Conservation (phyloP, 2,888 invertebrate genomes). For the Argyresthia goedartella region DNA sequence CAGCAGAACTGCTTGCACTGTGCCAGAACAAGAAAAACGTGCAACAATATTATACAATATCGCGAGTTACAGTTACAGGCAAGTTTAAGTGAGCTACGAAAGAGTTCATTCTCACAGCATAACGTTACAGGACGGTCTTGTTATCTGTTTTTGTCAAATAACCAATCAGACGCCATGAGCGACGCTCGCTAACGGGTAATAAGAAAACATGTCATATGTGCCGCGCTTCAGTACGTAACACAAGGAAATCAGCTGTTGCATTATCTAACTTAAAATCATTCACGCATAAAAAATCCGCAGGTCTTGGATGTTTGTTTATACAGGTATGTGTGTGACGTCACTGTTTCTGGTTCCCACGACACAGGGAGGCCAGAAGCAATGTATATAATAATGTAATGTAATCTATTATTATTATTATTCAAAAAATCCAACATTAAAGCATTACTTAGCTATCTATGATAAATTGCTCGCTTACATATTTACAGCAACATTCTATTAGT, state of each 20-base stretch:
- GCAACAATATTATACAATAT: background rate
- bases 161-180: constrained; percentile 20
- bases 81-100: background rate
- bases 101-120: background rate
- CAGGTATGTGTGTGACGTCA: no score
- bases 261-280: constrained; percentile 32
- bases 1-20: no score
- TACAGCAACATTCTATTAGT: no score
- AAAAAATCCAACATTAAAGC: no score
- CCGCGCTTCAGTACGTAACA: constrained; percentile 37
- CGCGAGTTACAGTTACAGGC: background rate
- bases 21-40: background rate
- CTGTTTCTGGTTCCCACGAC: no score
- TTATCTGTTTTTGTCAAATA: constrained; percentile 18
- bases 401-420: no score
- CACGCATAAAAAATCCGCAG: no score
- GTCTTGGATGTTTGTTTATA: no score
- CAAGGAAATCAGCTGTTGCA: constrained; percentile 42
- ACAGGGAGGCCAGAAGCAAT: no score
- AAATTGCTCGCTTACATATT: background rate
- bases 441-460: constrained; percentile 19
- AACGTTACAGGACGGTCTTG: background rate
- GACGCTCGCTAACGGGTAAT: constrained; percentile 28
- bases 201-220: constrained; percentile 22
- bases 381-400: no score